Conservation (phyloP, 2,888 invertebrate genomes). For the Sabatieria punctata region DNA sequence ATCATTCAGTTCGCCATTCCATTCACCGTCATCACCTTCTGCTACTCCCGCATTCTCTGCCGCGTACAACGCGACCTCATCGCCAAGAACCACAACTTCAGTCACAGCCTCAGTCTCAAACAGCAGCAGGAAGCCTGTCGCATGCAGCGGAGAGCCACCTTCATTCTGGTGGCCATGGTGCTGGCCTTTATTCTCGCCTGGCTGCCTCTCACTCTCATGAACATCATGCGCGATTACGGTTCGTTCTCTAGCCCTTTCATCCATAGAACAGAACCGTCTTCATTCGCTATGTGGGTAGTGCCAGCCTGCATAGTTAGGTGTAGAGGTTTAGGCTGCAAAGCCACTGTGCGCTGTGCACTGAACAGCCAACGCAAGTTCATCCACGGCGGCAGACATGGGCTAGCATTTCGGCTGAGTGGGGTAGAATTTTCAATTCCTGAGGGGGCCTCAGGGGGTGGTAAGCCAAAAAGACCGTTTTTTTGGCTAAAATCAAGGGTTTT, state of each 20-base stretch:
- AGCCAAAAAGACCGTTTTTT: no score
- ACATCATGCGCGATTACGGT: constrained; percentile 25
- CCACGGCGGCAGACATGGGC: no score
- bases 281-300: no score
- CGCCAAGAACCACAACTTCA: constrained; percentile 1
- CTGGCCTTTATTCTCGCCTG: constrained; percentile 27
- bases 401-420: no score
- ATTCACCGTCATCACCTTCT: constrained; percentile 74
- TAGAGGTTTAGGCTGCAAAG: no score
- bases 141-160: constrained; percentile 70
- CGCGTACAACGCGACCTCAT: constrained; percentile 4
- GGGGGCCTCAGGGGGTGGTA: no score
- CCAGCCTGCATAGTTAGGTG: no score
- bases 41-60: constrained; percentile 55
- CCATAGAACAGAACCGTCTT: no score
- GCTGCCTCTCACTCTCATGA: constrained; percentile 26
- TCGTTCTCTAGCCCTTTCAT: not conserved
- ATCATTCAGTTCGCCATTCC: constrained; percentile 78
- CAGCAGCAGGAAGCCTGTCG: constrained; percentile 33
- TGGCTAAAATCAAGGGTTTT: no score
- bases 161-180: constrained; percentile 95
- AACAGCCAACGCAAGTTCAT: no score
- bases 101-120: not conserved
- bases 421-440: no score
- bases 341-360: no score